phyloP scores from a whole-genome alignment of 1,140 invertebrate genomes.

The Pseudomyrmex sp. region DNA sequence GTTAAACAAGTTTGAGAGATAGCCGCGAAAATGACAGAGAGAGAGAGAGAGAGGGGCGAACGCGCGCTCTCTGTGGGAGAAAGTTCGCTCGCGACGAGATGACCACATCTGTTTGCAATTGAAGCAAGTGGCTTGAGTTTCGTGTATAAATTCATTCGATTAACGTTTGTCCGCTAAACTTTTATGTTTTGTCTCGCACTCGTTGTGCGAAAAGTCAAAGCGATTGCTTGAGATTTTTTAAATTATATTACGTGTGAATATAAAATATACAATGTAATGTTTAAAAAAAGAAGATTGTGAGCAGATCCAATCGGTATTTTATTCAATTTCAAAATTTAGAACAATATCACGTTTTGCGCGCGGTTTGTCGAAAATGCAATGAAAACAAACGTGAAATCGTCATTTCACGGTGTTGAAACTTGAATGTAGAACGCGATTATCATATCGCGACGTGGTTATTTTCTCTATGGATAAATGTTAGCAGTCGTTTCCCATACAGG shows the following conservation, averaged over 20 bases:
- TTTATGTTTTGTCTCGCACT: too few relatives aligned
- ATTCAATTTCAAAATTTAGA: background rate
- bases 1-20: conserved; percentile 79
- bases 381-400: conserved; percentile 44
- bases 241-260: background rate
- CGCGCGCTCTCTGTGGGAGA: background rate
- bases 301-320: background rate
- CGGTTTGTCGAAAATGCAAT: conserved; percentile 19
- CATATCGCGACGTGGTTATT: conserved; percentile 64
- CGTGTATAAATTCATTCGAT: conserved; percentile 71
- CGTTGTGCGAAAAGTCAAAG: too few relatives aligned
- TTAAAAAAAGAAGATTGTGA: too few relatives aligned
- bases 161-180: conserved; percentile 17
- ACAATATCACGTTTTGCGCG: background rate
- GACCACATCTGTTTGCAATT: conserved; percentile 82
- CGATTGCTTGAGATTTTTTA: too few relatives aligned
- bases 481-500: conserved; percentile 61
- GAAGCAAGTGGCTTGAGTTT: conserved; percentile 79
- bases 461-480: conserved; percentile 77
- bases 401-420: conserved; percentile 47
- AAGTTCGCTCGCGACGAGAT: conserved; percentile 63
- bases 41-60: conserved; percentile 67
- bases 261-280: background rate
- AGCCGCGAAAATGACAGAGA: conserved; percentile 63
- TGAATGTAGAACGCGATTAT: conserved; percentile 20